These are phyloP conservation scores for Calypte anna DNA, from an alignment of 2,113 vertebrate genomes.

Conservation along the genomic window DNA sequence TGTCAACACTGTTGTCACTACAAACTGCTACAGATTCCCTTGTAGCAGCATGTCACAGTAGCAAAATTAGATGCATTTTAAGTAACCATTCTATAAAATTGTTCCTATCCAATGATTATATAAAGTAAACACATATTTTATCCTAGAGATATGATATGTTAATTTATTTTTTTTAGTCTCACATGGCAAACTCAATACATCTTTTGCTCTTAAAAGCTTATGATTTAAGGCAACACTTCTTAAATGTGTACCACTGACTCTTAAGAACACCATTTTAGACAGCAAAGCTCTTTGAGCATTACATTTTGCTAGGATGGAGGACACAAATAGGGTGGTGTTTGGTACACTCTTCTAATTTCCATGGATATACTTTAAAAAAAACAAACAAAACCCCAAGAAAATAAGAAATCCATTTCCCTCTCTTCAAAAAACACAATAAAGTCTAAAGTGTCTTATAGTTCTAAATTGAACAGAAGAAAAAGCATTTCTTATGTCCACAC, in stretches of 20 bases:
- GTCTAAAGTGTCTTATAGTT: neutral
- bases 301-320: neutral
- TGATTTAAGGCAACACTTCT: neutral
- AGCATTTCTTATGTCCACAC: neutral
- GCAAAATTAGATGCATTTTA: neutral
- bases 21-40: neutral
- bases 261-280: neutral
- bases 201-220: neutral
- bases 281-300: neutral
- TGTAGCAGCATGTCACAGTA: neutral
- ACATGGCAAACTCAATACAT: neutral
- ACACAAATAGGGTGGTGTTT: neutral
- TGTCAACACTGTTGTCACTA: neutral
- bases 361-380: neutral
- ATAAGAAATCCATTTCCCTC: no score
- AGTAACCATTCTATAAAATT: neutral
- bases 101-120: neutral
- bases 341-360: neutral
- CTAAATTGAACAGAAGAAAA: neutral
- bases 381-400: neutral
- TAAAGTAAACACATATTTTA: neutral
- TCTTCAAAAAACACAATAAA: neutral
- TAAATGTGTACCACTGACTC: neutral
- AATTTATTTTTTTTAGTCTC: neutral
- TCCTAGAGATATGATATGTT: neutral